Evolutionary conservation across 2,113 vertebrate species (phyloP), one percentile per base, ranked within the genome.

Genomic region (Carollia perspicillata): DNA sequence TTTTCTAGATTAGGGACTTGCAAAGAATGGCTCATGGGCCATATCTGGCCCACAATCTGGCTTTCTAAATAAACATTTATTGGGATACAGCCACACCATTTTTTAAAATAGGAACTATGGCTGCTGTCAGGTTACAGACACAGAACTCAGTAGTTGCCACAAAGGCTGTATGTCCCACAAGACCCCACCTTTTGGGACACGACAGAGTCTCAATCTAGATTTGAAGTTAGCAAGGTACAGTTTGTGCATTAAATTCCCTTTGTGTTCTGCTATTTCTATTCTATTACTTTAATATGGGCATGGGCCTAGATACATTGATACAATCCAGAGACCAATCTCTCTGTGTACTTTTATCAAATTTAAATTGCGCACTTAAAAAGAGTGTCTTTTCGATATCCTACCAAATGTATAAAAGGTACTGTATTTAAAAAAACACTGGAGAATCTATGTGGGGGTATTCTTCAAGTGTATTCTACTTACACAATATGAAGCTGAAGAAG

Each of bases 401-500:
- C 69, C 96, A 97, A 85, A 90, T 90, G 28, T 66, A 94, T 93
- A 93, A 33, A 92, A 90, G 81, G 8, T 37, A 84, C 11, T 42
- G 47, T 94, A 26, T 94, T 63, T 96, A 66, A 79, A 35, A 33
- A 75, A 47, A 33, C 28, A 95, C 85, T 89, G 60, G 95, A 63
- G 35, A 92, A 69, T 74, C 58, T 94, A 78, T 58, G 53, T 75
- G 95, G 92, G 49, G 33, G 72, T 66, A 11, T 83, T 92, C 51
- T 92, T 95, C 78, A 85, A 93, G 69, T 74, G 55, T 3, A 91
- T 42, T 88, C 88, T 95, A 40, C 30, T 66, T 68, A 60, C 3
- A 37, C 75, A 96, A 93, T 68, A 86, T 63, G 5, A 98, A 95
- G 65, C 90, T 97, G 85, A 97, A 97, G 85, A 96, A 95, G 74